Evolutionary conservation across 1,140 invertebrate species (phyloP).

Genomic region (Conus ventricosus): DNA sequence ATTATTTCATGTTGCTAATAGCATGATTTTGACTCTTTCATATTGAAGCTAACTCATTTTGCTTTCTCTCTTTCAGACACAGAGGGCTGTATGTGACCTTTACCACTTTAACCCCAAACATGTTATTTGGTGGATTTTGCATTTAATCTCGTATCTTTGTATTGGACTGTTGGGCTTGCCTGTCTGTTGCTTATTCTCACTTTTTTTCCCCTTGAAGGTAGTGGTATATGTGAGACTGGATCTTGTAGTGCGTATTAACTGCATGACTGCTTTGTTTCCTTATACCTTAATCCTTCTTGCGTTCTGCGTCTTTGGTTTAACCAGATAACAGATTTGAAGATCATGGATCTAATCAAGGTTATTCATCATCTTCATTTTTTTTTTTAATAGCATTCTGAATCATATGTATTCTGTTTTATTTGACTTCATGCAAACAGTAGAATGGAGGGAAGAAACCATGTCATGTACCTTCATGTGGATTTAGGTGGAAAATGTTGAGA

Average conservation of each 20-base stretch:
- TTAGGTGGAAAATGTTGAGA: no score
- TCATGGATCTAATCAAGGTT: no score
- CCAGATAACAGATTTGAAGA: no score
- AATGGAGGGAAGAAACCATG: no score
- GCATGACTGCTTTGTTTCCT: not conserved
- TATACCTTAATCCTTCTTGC: not conserved
- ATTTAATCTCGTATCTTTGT: not conserved
- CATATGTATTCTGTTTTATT: no score
- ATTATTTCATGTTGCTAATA: not conserved
- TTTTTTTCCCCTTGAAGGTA: not conserved
- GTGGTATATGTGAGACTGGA: not conserved
- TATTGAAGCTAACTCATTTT: not conserved
- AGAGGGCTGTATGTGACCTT: constrained; percentile 54
- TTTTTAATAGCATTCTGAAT: no score
- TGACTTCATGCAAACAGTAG: no score
- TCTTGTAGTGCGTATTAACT: not conserved
- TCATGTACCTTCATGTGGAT: no score
- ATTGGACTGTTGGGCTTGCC: not conserved
- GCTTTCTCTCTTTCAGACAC: constrained; percentile 53
- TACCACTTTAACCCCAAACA: constrained; percentile 7
- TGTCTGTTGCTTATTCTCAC: not conserved
- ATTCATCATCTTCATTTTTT: no score
- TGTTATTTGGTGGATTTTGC: not conserved
- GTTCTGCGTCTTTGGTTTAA: not conserved
- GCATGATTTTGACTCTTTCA: not conserved